A percentile compares a stretch with the other conserved stretches of the same genome.
phyloP scores from a whole-genome alignment of 92 coral and sea anemone genomes.

The Epizoanthus rinbou region DNA sequence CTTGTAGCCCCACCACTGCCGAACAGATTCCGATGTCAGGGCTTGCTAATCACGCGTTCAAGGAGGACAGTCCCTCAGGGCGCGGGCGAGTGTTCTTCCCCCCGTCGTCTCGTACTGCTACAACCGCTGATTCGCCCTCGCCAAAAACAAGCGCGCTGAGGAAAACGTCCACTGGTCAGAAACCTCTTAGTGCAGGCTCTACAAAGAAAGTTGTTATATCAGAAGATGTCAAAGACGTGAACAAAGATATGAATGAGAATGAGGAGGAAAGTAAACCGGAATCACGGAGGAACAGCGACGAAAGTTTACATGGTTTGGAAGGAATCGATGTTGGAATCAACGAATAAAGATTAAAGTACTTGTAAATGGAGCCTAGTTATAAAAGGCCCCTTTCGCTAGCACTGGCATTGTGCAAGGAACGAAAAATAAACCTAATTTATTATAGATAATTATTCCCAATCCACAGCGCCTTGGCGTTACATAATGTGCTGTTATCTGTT shows the following conservation, averaged over 20 bases:
- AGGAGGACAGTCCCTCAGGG: neutral
- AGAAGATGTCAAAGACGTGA: neutral
- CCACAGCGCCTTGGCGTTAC: too few species aligned
- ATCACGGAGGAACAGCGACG: slow-evolving; percentile 15
- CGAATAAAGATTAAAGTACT: neutral
- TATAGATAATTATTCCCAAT: too few species aligned
- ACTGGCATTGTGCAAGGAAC: too few species aligned
- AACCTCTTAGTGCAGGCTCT: slow-evolving; percentile 27
- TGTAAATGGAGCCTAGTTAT: neutral
- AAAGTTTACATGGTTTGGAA: slow-evolving; percentile 21
- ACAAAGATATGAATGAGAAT: neutral
- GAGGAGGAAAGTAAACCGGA: neutral
- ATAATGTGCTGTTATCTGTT: too few species aligned
- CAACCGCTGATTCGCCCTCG: neutral
- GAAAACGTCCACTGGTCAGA: slow-evolving; percentile 28
- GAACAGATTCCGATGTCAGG: slow-evolving; percentile 27
- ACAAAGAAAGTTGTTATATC: slow-evolving; percentile 37
- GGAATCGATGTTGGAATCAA: neutral
- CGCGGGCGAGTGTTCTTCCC: slow-evolving; percentile 36
- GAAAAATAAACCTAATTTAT: too few species aligned
- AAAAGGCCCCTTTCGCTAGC: too few species aligned
- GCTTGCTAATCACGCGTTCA: slow-evolving; percentile 17
- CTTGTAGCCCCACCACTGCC: neutral
- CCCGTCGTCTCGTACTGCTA: slow-evolving; percentile 16
- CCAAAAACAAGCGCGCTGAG: slow-evolving; percentile 30